These are phyloP conservation scores for Gymnothorax reevesii DNA, from an alignment of 2,797 vertebrate genomes.

Conservation along the genomic window DNA sequence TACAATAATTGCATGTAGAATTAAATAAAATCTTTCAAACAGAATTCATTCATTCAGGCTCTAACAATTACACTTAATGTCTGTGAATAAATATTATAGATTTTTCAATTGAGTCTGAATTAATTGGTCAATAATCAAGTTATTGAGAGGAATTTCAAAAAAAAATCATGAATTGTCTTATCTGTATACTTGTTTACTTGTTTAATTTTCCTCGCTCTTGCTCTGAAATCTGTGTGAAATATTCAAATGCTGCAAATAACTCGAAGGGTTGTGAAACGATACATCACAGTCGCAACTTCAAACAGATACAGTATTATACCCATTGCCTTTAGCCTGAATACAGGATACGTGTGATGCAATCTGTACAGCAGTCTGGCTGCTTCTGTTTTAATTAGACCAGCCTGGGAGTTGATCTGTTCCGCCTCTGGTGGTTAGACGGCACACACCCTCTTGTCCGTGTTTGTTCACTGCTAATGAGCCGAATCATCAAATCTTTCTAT, in stretches of 20 bases:
- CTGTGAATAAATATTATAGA: not conserved
- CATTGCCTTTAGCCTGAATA: not conserved
- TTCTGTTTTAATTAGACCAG: conserved; percentile 1
- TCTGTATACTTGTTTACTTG: not conserved
- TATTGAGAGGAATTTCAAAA: not conserved
- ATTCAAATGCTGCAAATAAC: not conserved
- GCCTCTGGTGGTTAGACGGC: not conserved
- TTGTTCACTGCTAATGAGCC: conserved; percentile 6
- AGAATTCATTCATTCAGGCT: not conserved
- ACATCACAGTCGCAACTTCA: not conserved
- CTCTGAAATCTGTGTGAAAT: not conserved
- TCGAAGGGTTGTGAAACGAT: not conserved
- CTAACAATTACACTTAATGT: not conserved
- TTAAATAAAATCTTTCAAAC: not conserved
- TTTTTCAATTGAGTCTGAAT: not conserved
- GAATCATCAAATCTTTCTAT: not conserved
- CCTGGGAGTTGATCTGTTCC: not conserved
- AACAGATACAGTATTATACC: not conserved
- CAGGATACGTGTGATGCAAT: not conserved
- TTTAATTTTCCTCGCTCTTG: not conserved
- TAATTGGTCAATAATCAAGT: not conserved
- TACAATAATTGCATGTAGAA: not conserved
- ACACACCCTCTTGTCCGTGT: not conserved
- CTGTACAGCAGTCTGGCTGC: not conserved
- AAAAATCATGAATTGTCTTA: not conserved